phyloP scores from a whole-genome alignment of 2,888 invertebrate species.

The Cistogaster globosa region DNA sequence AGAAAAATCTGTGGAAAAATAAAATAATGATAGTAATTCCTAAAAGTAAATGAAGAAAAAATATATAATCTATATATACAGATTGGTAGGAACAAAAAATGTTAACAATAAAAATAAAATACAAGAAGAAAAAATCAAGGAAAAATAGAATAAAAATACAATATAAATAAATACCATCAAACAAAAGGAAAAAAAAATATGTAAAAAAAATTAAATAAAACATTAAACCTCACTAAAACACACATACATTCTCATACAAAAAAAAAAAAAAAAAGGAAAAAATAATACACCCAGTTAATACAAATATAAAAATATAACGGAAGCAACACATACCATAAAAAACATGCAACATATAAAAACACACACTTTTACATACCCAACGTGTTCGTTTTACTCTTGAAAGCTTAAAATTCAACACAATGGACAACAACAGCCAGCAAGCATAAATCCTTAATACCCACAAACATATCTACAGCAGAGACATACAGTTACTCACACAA shows the following conservation, averaged over 20 bases:
- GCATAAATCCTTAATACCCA: slow-evolving; percentile 68
- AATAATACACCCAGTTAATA: slow-evolving; percentile 2
- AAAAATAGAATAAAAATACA: slow-evolving; percentile 36
- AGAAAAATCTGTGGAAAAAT: slow-evolving; percentile 64
- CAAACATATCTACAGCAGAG: slow-evolving; percentile 72
- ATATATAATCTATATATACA: slow-evolving; percentile 13
- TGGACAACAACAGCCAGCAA: slow-evolving; percentile 61
- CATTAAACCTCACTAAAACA: slow-evolving; percentile 43
- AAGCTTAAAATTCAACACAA: slow-evolving; percentile 69
- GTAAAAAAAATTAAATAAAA: slow-evolving; percentile 43
- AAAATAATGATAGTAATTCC: slow-evolving; percentile 74
- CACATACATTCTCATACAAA: not conserved
- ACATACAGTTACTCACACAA: slow-evolving; percentile 57
- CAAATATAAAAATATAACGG: slow-evolving; percentile 61
- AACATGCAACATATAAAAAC: slow-evolving; percentile 43
- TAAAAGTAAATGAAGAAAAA: slow-evolving; percentile 68
- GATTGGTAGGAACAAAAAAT: slow-evolving; percentile 37
- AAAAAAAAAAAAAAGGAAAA: not conserved
- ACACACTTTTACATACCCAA: slow-evolving; percentile 23
- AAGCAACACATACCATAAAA: slow-evolving; percentile 31
- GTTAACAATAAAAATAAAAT: slow-evolving; percentile 74
- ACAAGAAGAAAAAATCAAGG: slow-evolving; percentile 73
- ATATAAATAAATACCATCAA: slow-evolving; percentile 74
- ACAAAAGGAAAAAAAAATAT: slow-evolving; percentile 19
- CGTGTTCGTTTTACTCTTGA: slow-evolving; percentile 28